Evolutionary conservation across 2,113 vertebrate genomes (phyloP).

Genomic region (Lampris incognitus): DNA sequence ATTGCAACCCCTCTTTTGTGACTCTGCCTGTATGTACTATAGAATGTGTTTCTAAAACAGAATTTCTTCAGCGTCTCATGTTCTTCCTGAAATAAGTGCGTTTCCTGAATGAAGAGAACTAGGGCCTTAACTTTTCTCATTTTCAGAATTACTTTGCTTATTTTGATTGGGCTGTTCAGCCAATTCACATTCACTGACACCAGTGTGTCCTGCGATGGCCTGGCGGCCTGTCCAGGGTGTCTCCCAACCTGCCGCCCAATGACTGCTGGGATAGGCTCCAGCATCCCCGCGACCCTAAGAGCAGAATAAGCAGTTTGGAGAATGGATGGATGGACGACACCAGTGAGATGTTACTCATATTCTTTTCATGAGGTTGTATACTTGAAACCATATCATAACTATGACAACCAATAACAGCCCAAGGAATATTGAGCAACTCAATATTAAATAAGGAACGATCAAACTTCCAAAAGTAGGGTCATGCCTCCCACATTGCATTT

Average conservation of each 20-base stretch:
- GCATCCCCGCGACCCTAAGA: too few relatives aligned
- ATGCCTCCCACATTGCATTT: neutral
- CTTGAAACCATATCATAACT: neutral
- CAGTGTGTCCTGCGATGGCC: too few relatives aligned
- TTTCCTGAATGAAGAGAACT: neutral
- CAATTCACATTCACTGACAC: slow-evolving; percentile 2
- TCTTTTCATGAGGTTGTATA: neutral
- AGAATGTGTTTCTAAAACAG: neutral
- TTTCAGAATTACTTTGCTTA: neutral
- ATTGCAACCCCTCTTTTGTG: neutral
- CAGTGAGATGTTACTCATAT: neutral
- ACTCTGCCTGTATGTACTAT: neutral
- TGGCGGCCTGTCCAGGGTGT: too few relatives aligned
- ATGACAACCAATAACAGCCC: neutral
- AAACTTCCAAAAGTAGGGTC: neutral
- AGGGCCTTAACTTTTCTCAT: slow-evolving; percentile 1
- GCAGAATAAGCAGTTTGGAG: too few relatives aligned
- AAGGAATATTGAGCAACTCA: neutral
- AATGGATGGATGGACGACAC: neutral
- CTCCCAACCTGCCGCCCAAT: too few relatives aligned
- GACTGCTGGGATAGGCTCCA: too few relatives aligned
- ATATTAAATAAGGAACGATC: neutral
- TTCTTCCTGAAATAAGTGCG: neutral
- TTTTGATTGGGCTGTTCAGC: neutral
- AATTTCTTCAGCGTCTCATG: slow-evolving; percentile 2